Evolutionary conservation across 2,888 invertebrate species (phyloP), one percentile per base, ranked within the genome.

Genomic region (Oscheius sp.): DNA sequence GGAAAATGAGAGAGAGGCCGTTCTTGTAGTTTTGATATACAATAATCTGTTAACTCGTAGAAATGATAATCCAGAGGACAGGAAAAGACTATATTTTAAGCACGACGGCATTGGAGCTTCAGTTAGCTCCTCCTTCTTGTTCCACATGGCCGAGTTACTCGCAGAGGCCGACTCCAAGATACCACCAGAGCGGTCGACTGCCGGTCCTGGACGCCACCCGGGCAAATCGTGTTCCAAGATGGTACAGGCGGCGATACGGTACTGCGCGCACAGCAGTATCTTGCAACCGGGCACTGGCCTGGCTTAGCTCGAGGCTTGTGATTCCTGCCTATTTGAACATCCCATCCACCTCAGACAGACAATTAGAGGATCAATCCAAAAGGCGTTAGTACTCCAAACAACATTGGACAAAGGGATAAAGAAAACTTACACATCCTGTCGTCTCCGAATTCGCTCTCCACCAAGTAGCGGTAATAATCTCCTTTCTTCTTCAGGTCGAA

Each of bases 401-500:
- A 57, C 21, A 21, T 21, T 21, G 21, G 21, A 21, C 21, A 21
- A 21, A 21, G 21, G 21, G 21, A 21, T 21, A 21, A 7, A 68
- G 11, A 70, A 58, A 60, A 89, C 95, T 93, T 93, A 97, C 96
- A 93, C 92, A 94, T 95, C 93, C 96, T 94, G 91, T 94, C 95
- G 91, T 96, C 96, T 91, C 96, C 96, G 90, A 95, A 95, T 91
- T 97, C 96, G 91, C 99, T 97, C 93, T 99, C 99, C 90, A 98
- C 98, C 90, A 99, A 94, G 93, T 99, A 99, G 93, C 99, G 95
- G 93, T 96, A 97, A 93, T 98, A 98, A 92, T 98, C 98, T 90
- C 98, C 98, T 93, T 98, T 98, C 98, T 99, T 98, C 94, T 98
- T 98, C 92, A 97, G 94, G 93, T 99, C 99, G 92, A 98, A 98